Evolutionary conservation across 2,888 invertebrate species (phyloP).

Genomic region (Seladonia tumulorum): DNA sequence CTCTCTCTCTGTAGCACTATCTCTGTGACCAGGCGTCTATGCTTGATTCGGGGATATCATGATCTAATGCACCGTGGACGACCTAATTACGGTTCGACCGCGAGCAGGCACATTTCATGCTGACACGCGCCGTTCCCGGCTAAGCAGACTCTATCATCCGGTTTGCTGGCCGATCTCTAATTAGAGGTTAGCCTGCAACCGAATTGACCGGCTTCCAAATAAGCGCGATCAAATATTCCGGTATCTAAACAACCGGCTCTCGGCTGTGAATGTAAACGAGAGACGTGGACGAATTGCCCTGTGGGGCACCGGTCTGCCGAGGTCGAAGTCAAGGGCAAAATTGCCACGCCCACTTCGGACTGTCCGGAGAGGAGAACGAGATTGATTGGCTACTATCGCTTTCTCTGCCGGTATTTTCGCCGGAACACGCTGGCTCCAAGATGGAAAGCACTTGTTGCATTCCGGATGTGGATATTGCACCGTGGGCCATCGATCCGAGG

Average conservation of each 20-base stretch:
- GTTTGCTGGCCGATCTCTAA: conserved; percentile 33
- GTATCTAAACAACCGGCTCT: not conserved
- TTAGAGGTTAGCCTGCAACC: conserved; percentile 20
- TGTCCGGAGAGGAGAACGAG: not conserved
- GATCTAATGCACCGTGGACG: conserved; percentile 63
- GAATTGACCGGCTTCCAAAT: conserved; percentile 1
- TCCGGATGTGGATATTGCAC: not conserved
- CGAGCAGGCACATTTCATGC: conserved; percentile 60
- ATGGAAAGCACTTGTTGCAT: not conserved
- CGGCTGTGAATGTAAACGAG: not conserved
- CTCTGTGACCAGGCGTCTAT: conserved; percentile 31
- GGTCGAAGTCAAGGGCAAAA: not conserved
- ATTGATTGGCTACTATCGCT: not conserved
- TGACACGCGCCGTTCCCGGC: conserved; percentile 42
- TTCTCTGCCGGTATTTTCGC: not conserved
- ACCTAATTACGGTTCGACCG: conserved; percentile 64
- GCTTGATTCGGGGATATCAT: conserved; percentile 44
- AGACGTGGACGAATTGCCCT: not conserved
- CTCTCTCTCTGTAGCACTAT: not conserved
- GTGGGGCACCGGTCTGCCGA: not conserved
- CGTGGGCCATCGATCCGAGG: not conserved
- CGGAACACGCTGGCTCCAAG: not conserved
- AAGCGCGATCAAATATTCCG: conserved; percentile 7
- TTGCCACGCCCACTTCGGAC: not conserved
- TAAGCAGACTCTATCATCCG: conserved; percentile 42